These are phyloP conservation scores for Drosophila anceps DNA, from an alignment of 2,888 invertebrate genomes.

Conservation along the genomic window DNA sequence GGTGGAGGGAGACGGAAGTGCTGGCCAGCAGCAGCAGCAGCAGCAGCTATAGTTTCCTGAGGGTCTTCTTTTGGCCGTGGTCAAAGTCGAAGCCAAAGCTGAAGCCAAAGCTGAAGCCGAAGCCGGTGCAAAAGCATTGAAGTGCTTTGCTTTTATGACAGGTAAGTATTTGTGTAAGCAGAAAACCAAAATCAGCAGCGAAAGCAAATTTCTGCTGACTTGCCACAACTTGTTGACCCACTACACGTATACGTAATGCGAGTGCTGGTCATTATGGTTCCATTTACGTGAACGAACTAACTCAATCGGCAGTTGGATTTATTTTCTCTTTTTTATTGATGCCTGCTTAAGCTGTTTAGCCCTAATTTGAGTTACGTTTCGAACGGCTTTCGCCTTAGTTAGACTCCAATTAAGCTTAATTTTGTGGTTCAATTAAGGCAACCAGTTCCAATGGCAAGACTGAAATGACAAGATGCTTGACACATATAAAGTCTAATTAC, in stretches of 20 bases:
- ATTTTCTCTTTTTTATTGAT: conserved; percentile 1
- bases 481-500: not conserved
- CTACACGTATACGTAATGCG: conserved; percentile 51
- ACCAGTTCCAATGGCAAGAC: conserved; percentile 2
- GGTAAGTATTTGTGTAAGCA: conserved; percentile 67
- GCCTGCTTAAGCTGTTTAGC: conserved; percentile 2
- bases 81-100: conserved; percentile 27
- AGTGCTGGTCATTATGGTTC: conserved; percentile 37
- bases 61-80: conserved; percentile 7
- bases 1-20: not conserved
- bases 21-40: not conserved
- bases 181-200: conserved; percentile 39
- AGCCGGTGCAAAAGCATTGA: conserved; percentile 51
- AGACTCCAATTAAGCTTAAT: not conserved
- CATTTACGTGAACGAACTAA: conserved; percentile 6
- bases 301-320: conserved; percentile 20
- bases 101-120: not conserved
- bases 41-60: conserved; percentile 11
- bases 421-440: not conserved
- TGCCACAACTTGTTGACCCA: conserved; percentile 57
- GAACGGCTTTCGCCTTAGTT: not conserved
- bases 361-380: conserved; percentile 1
- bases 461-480: not conserved
- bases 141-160: conserved; percentile 66
- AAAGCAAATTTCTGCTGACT: conserved; percentile 68